Percentiles rank a stretch among this genome's conserved stretches.
Evolutionary conservation across 53 echinoderm and acorn worm species (phyloP).

Genomic region (Paracentrotus lividus): DNA sequence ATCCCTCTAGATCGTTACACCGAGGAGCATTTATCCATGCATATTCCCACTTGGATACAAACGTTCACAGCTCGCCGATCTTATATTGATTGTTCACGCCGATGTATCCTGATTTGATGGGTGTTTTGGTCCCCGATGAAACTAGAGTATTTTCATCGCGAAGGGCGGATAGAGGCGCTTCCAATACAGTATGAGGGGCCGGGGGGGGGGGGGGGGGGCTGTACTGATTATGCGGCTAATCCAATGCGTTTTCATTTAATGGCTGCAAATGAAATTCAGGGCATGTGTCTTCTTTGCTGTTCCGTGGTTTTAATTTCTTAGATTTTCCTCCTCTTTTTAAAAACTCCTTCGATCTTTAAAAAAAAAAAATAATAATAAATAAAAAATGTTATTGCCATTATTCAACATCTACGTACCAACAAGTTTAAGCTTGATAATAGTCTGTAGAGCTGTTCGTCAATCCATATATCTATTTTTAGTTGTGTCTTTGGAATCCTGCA

Average conservation of each 20-base stretch:
- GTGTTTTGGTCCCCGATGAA: slow-evolving; percentile 3
- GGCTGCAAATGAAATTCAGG: neutral
- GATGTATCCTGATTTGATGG: slow-evolving; percentile 52
- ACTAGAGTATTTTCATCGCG: neutral
- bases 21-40: neutral
- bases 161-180: neutral
- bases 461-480: no score
- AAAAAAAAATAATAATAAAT: no score
- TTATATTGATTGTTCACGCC: slow-evolving; percentile 58
- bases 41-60: slow-evolving; percentile 5
- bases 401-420: no score
- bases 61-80: slow-evolving; percentile 17
- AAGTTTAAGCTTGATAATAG: no score
- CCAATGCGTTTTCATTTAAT: neutral
- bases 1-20: neutral
- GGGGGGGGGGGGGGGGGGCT: neutral
- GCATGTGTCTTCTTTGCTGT: neutral
- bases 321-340: neutral
- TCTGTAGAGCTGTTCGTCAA: no score
- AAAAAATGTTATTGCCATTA: no score
- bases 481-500: no score
- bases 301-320: neutral
- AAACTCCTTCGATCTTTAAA: neutral
- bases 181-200: neutral
- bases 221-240: neutral